Percentiles rank a stretch among this genome's conserved stretches.
Conservation (phyloP, 92 coral and sea anemone species). For the Siderastrea radians region DNA sequence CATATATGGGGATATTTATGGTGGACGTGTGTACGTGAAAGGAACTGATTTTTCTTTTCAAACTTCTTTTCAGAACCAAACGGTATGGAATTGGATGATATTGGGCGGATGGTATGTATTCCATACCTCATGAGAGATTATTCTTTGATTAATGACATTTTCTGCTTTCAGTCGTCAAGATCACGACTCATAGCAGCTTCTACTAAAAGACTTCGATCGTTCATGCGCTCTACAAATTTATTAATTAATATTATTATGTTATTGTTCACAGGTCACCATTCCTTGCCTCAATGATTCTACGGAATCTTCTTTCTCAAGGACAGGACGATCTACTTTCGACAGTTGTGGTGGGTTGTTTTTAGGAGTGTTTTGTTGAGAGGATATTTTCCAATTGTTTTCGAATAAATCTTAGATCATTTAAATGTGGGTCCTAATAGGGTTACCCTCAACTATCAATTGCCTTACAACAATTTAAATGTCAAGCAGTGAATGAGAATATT, state of each 20-base stretch:
- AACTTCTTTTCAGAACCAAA: slow-evolving; percentile 12
- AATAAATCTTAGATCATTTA: too few relatives aligned
- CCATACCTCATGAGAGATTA: neutral
- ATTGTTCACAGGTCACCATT: slow-evolving; percentile 18
- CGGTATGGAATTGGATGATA: slow-evolving; percentile 17
- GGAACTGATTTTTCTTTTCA: neutral
- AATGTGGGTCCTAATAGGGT: too few relatives aligned
- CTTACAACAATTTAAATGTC: too few relatives aligned
- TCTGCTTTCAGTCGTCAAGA: neutral
- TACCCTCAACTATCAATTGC: too few relatives aligned
- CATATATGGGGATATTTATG: too few relatives aligned
- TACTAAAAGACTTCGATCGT: too few relatives aligned
- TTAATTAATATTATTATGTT: too few relatives aligned
- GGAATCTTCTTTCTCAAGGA: slow-evolving; percentile 1
- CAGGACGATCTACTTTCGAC: slow-evolving; percentile 8
- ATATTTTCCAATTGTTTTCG: too few relatives aligned
- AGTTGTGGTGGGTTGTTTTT: slow-evolving; percentile 7
- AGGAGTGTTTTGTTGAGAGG: too few relatives aligned
- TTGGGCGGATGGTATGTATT: slow-evolving; percentile 31
- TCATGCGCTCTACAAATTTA: too few relatives aligned
- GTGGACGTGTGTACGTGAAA: neutral
- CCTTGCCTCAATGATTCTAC: neutral
- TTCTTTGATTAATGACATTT: neutral
- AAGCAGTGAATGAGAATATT: too few relatives aligned
- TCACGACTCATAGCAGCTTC: too few relatives aligned